phyloP scores from a whole-genome alignment of 2,888 invertebrate species.

The Leucophenga maculata region DNA sequence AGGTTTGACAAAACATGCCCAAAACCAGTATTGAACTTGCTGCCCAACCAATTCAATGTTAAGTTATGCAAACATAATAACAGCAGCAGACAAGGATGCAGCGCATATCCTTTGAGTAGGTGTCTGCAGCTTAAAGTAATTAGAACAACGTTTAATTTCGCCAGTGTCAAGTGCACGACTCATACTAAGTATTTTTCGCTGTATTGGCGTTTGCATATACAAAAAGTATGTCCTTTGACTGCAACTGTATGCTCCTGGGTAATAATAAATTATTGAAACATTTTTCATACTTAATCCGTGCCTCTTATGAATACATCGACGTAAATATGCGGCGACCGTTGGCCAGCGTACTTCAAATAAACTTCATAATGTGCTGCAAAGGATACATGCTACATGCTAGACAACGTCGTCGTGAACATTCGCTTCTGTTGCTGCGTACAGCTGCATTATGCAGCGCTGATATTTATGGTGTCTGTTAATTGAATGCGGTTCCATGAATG shows the following conservation, averaged over 20 bases:
- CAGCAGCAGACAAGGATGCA: constrained; percentile 28
- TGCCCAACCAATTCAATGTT: not conserved
- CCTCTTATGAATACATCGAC: constrained; percentile 14
- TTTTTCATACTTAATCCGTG: no score
- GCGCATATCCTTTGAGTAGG: constrained; percentile 23
- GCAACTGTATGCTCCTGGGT: no score
- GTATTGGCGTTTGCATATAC: no score
- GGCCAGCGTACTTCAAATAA: constrained; percentile 55
- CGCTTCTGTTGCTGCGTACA: constrained; percentile 47
- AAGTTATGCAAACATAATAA: constrained; percentile 31
- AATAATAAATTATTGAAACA: no score
- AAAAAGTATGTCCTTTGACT: no score
- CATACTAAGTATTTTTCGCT: no score
- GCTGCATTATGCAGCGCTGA: constrained; percentile 56
- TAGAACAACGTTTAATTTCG: constrained; percentile 51
- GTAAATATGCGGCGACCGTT: constrained; percentile 34
- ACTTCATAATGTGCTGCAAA: constrained; percentile 39
- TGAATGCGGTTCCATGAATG: constrained; percentile 48
- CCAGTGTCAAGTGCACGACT: not conserved
- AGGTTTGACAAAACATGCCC: constrained; percentile 13
- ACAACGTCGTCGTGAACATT: no score
- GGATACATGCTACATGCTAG: constrained; percentile 8
- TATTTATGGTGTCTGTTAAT: constrained; percentile 60
- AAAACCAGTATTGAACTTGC: constrained; percentile 3
- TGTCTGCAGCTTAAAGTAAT: constrained; percentile 60